A percentile compares a stretch with the other conserved stretches of the same genome.
These are phyloP conservation scores for Brienomyrus brachyistius DNA, from an alignment of 2,113 vertebrate genomes.

Conservation along the genomic window DNA sequence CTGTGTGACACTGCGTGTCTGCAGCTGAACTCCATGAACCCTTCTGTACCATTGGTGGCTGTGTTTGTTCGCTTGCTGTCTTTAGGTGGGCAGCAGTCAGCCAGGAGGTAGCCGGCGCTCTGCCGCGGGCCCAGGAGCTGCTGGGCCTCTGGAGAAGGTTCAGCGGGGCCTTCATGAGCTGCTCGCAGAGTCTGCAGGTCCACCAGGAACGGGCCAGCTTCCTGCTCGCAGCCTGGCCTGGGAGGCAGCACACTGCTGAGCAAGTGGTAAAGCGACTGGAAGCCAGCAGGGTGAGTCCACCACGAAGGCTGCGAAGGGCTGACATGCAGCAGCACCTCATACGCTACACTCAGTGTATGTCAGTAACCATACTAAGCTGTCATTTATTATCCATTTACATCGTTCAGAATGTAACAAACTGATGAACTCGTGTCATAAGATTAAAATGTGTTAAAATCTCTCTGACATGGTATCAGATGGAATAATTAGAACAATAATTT, in stretches of 20 bases:
- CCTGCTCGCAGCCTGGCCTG: constrained; percentile 42
- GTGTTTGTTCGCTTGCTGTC: not conserved
- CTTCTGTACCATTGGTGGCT: not conserved
- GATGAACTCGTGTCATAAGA: not conserved
- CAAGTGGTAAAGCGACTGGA: constrained; percentile 26
- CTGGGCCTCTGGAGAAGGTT: constrained; percentile 67
- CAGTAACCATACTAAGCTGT: not conserved
- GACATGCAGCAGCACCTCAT: not conserved
- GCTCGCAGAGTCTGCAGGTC: constrained; percentile 44
- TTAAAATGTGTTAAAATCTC: not conserved
- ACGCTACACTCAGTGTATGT: not conserved
- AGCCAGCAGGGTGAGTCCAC: constrained; percentile 54
- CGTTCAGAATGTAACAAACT: not conserved
- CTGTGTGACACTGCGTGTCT: not conserved
- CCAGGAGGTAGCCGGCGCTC: constrained; percentile 57
- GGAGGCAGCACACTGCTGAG: constrained; percentile 48
- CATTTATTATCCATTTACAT: not conserved
- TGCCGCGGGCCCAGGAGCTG: constrained; percentile 40
- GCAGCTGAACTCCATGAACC: not conserved
- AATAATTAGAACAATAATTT: not conserved
- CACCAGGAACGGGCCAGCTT: constrained; percentile 54
- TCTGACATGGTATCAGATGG: not conserved
- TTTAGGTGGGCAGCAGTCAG: constrained; percentile 68
- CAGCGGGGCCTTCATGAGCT: constrained; percentile 32
- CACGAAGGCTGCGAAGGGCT: not conserved